phyloP scores from a whole-genome alignment of 2,113 vertebrate genomes.

The Cathartes aura region DNA sequence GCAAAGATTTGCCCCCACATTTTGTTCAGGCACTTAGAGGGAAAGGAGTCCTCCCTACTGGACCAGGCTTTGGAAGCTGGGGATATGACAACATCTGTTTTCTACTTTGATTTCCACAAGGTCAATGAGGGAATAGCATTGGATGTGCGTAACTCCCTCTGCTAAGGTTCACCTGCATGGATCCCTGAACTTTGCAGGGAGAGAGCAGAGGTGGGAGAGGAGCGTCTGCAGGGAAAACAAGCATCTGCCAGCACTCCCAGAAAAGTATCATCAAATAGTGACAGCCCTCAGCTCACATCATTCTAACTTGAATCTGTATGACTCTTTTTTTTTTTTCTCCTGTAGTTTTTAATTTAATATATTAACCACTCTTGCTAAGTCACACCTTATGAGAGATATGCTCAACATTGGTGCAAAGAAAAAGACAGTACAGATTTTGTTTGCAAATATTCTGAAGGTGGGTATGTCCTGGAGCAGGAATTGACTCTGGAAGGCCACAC shows the following conservation, averaged over 20 bases:
- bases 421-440: neutral
- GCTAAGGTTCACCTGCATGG: neutral
- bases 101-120: neutral
- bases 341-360: neutral
- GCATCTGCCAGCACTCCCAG: neutral
- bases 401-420: neutral
- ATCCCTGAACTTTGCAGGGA: neutral
- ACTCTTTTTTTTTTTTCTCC: neutral
- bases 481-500: neutral
- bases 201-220: neutral
- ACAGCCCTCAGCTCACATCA: neutral
- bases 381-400: neutral
- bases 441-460: neutral
- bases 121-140: neutral
- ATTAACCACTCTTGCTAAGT: neutral
- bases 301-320: neutral
- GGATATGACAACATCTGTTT: neutral
- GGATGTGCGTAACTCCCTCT: neutral
- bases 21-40: neutral
- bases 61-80: neutral
- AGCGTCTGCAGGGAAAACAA: neutral
- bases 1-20: neutral
- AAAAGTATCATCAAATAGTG: neutral
- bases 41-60: neutral
- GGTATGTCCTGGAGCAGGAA: neutral